Evolutionary conservation across 2,888 invertebrate genomes (phyloP).

Genomic region (Tricholauxania praeusta): DNA sequence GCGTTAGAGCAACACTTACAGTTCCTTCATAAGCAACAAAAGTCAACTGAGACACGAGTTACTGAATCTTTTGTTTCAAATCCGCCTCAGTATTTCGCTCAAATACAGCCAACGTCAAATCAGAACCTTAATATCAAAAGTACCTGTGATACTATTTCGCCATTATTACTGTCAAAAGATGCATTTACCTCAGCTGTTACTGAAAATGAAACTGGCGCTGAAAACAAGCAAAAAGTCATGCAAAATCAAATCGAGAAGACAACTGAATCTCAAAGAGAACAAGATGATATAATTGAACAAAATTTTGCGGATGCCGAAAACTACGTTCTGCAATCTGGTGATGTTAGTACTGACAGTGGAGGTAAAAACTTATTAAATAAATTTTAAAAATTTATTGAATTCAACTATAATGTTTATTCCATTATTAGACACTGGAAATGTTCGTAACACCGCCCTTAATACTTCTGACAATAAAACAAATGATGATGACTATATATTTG

Average conservation of each 20-base stretch:
- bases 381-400: background rate
- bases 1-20: conserved; percentile 25
- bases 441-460: conserved; percentile 41
- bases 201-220: conserved; percentile 33
- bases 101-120: conserved; percentile 28
- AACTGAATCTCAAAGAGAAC: conserved; percentile 48
- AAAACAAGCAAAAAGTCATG: conserved; percentile 18
- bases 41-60: conserved; percentile 2
- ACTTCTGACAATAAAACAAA: conserved; percentile 46
- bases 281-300: conserved; percentile 73
- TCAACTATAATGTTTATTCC: background rate
- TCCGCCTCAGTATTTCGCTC: conserved; percentile 19
- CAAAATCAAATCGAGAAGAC: conserved; percentile 24
- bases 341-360: conserved; percentile 67
- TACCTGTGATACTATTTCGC: conserved; percentile 64
- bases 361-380: conserved; percentile 45
- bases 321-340: conserved; percentile 78
- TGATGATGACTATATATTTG: conserved; percentile 57
- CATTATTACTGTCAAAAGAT: conserved; percentile 32
- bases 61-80: too few species aligned
- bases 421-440: conserved; percentile 19
- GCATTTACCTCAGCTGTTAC: conserved; percentile 30
- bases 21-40: conserved; percentile 27
- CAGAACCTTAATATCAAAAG: conserved; percentile 57
- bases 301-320: conserved; percentile 84